These are phyloP conservation scores for Mormoops blainvillei DNA, from an alignment of 2,113 vertebrate species.

Conservation along the genomic window DNA sequence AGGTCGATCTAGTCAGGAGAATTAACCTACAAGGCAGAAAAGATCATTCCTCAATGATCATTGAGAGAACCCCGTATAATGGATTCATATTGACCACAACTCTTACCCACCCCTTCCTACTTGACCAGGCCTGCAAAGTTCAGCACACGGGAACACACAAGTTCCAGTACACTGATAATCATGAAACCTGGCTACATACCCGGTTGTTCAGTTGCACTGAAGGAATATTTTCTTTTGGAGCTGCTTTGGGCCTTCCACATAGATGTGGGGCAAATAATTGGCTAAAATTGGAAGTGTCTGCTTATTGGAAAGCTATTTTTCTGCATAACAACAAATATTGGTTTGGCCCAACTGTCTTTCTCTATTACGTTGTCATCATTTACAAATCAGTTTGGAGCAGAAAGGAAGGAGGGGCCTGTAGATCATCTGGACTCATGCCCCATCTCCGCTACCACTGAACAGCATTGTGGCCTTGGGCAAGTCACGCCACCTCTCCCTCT, in stretches of 20 bases:
- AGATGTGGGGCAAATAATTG: background rate
- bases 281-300: background rate
- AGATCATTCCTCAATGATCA: background rate
- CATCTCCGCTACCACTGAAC: background rate
- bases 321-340: background rate
- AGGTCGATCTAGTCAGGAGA: background rate
- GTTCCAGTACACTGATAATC: background rate
- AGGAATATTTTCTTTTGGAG: background rate
- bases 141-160: background rate
- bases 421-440: background rate
- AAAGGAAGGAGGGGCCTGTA: background rate
- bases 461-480: background rate
- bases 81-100: background rate
- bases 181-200: background rate
- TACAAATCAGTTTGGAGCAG: background rate
- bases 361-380: background rate
- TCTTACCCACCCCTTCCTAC: background rate
- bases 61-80: background rate
- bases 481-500: background rate
- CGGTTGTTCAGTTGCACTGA: background rate
- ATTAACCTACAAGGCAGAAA: background rate
- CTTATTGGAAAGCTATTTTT: background rate
- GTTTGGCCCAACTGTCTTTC: background rate
- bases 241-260: background rate
- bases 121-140: background rate